Evolutionary conservation across 1,140 invertebrate species (phyloP).

Genomic region (Babylonia areolata): DNA sequence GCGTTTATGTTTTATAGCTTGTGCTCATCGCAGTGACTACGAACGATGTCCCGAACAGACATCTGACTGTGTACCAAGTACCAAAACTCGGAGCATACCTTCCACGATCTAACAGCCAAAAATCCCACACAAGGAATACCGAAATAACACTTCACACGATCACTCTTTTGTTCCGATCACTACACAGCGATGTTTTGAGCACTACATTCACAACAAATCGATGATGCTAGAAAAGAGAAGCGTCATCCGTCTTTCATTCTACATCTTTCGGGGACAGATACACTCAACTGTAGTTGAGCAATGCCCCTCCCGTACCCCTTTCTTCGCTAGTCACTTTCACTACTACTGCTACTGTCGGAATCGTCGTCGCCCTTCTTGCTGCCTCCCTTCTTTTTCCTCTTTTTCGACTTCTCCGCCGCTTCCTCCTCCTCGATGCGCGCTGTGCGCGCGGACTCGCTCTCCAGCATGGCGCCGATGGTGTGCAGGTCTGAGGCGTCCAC

Average conservation of each 20-base stretch:
- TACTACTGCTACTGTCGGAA: constrained; percentile 3
- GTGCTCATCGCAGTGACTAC: too few species aligned
- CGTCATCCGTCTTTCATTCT: not conserved
- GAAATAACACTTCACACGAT: too few species aligned
- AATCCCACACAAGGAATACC: too few species aligned
- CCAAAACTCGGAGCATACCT: too few species aligned
- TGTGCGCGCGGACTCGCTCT: constrained; percentile 40
- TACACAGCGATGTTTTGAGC: too few species aligned
- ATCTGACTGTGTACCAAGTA: too few species aligned
- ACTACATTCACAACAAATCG: not conserved
- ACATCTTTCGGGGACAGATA: too few species aligned
- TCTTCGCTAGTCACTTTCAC: not conserved
- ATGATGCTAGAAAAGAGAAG: not conserved
- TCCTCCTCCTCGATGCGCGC: constrained; percentile 32
- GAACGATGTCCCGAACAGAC: too few species aligned
- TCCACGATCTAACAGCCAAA: too few species aligned
- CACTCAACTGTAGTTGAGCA: not conserved
- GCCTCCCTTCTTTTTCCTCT: constrained; percentile 4
- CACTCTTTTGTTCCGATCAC: too few species aligned
- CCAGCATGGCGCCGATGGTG: constrained; percentile 70
- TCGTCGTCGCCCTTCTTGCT: not conserved
- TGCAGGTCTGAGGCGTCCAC: constrained; percentile 71
- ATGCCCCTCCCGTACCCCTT: not conserved
- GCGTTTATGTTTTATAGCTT: too few species aligned
- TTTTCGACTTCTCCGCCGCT: not conserved